phyloP scores from a whole-genome alignment of 2,113 vertebrate species.

The Heterochromis multidens region DNA sequence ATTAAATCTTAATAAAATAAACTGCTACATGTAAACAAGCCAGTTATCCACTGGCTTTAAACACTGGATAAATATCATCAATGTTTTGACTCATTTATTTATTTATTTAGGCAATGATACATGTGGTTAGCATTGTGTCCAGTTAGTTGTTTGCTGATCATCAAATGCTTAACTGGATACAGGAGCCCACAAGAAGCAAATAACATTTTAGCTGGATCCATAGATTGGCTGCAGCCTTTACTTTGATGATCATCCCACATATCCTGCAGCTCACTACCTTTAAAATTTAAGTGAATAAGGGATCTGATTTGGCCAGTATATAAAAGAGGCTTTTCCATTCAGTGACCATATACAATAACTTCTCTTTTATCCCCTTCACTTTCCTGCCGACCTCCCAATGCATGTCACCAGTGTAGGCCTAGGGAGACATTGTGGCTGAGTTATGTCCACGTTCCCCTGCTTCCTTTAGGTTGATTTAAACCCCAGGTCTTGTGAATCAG shows the following conservation, averaged over 20 bases:
- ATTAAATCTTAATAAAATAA: neutral
- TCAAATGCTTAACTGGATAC: neutral
- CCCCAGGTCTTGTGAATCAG: conserved; percentile 36
- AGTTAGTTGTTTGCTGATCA: neutral
- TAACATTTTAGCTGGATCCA: neutral
- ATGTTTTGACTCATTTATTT: neutral
- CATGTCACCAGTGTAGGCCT: neutral
- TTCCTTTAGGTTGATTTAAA: conserved; percentile 51
- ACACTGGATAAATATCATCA: neutral
- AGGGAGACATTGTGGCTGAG: conserved; percentile 36
- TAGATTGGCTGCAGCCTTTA: neutral
- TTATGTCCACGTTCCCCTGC: conserved; percentile 38
- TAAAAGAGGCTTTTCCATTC: conserved; percentile 1
- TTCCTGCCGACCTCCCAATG: conserved; percentile 16
- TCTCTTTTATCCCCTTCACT: conserved; percentile 6
- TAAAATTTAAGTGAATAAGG: neutral
- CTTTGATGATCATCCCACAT: neutral
- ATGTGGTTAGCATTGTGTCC: neutral
- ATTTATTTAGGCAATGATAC: neutral
- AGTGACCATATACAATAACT: neutral
- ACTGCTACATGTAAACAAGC: neutral
- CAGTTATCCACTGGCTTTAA: neutral
- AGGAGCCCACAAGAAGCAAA: neutral
- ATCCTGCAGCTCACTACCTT: neutral
- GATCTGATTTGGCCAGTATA: neutral